phyloP scores from a whole-genome alignment of 1,140 invertebrate species.

The Agraylea sexmaculata region DNA sequence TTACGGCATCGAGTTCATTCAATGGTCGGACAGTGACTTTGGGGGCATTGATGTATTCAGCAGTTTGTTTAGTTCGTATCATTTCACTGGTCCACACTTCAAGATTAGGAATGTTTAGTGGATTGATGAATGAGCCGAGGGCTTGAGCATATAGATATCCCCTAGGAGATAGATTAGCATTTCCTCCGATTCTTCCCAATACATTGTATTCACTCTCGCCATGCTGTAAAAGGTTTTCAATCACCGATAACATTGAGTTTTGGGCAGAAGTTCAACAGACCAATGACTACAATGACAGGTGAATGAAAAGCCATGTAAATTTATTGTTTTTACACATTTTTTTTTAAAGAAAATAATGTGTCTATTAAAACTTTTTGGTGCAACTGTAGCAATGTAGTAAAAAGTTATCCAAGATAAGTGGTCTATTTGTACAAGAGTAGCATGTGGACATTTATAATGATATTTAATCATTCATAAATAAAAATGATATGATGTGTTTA shows the following conservation, averaged over 20 bases:
- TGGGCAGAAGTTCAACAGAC: slow-evolving; percentile 9
- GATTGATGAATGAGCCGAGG: slow-evolving; percentile 62
- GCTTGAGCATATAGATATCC: slow-evolving; percentile 69
- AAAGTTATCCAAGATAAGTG: too few species aligned
- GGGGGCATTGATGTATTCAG: slow-evolving; percentile 63
- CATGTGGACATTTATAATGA: too few species aligned
- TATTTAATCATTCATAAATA: too few species aligned
- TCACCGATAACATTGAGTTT: slow-evolving; percentile 15
- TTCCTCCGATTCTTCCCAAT: slow-evolving; percentile 80
- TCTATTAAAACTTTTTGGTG: too few species aligned
- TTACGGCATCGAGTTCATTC: slow-evolving; percentile 84
- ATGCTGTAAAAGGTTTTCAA: slow-evolving; percentile 50
- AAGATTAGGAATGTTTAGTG: slow-evolving; percentile 50
- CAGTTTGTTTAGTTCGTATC: slow-evolving; percentile 78
- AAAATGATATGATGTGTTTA: too few species aligned
- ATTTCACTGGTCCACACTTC: slow-evolving; percentile 83
- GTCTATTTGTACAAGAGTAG: too few species aligned
- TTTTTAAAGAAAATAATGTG: too few species aligned
- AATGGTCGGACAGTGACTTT: slow-evolving; percentile 67
- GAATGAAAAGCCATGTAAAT: too few species aligned
- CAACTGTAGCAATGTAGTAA: too few species aligned
- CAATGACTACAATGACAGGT: slow-evolving; percentile 17
- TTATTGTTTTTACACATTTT: too few species aligned
- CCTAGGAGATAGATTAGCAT: slow-evolving; percentile 68
- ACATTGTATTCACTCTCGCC: slow-evolving; percentile 89